Percentiles rank a stretch among this genome's conserved stretches.
Conservation (phyloP, 2,888 invertebrate species). For the Gymnosoma rotundatum region DNA sequence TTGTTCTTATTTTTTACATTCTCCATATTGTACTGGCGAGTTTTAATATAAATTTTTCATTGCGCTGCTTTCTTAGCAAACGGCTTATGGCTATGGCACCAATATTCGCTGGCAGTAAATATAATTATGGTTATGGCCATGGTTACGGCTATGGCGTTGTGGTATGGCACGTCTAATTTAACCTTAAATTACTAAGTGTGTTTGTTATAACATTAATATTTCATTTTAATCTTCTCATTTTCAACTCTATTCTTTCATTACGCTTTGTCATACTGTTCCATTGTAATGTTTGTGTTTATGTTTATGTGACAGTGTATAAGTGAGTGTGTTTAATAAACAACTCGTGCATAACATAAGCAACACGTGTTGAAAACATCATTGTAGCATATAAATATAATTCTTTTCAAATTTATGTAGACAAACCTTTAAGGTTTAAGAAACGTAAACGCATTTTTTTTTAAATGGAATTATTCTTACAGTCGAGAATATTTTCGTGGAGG, state of each 20-base stretch:
- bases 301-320: slow-evolving; percentile 14
- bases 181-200: slow-evolving; percentile 45
- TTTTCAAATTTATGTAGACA: neutral
- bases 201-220: slow-evolving; percentile 62
- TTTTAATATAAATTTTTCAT: no score
- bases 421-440: neutral
- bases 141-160: no score
- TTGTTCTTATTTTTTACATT: no score
- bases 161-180: no score
- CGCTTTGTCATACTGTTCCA: neutral
- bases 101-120: no score
- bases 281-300: neutral
- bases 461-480: no score
- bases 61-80: no score
- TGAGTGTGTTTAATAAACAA: slow-evolving; percentile 64
- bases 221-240: slow-evolving; percentile 57
- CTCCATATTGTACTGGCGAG: no score
- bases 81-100: no score
- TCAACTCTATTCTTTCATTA: slow-evolving; percentile 28
- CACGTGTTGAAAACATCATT: slow-evolving; percentile 69
- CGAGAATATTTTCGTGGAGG: no score
- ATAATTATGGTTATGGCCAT: no score
- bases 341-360: slow-evolving; percentile 69
- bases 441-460: no score
- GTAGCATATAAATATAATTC: slow-evolving; percentile 49